phyloP scores from a whole-genome alignment of 2,113 vertebrate genomes.

The Albula glossodonta region DNA sequence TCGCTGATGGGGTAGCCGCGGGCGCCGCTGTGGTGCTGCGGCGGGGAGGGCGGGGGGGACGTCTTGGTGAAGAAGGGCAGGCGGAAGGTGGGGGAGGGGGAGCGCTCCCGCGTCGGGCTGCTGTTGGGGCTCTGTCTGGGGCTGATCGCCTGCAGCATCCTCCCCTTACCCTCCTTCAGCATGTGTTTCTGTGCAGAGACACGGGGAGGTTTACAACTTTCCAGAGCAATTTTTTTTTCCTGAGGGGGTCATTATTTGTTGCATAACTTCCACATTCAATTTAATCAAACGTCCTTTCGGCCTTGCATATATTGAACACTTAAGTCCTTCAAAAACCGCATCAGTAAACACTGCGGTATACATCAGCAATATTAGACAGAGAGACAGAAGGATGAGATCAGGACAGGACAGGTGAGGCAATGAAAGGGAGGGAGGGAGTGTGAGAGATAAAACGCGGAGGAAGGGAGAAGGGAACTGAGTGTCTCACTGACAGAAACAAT shows the following conservation, averaged over 20 bases:
- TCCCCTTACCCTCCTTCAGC: conserved; percentile 85
- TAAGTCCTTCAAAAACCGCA: too few species aligned
- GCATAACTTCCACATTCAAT: too few species aligned
- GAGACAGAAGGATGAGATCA: not conserved
- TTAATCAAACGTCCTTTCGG: too few species aligned
- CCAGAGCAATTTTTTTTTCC: too few species aligned
- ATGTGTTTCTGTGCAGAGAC: conserved; percentile 77
- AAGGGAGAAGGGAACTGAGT: not conserved
- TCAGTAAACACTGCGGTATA: too few species aligned
- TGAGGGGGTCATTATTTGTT: too few species aligned
- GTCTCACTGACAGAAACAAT: not conserved
- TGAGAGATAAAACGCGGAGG: not conserved
- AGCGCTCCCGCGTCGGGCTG: conserved; percentile 75
- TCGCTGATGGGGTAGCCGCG: conserved; percentile 76
- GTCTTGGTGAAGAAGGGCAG: conserved; percentile 83
- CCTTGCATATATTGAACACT: too few species aligned
- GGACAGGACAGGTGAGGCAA: not conserved
- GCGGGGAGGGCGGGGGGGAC: conserved; percentile 68
- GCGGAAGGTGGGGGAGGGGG: conserved; percentile 81
- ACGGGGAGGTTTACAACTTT: not conserved
- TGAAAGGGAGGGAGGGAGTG: not conserved
- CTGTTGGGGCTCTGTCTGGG: conserved; percentile 84
- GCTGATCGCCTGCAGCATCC: conserved; percentile 88
- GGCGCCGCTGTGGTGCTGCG: conserved; percentile 64
- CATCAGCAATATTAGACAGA: not conserved